These are phyloP conservation scores for Lithophane leautieri DNA, from an alignment of 2,888 invertebrate genomes.

Conservation along the genomic window DNA sequence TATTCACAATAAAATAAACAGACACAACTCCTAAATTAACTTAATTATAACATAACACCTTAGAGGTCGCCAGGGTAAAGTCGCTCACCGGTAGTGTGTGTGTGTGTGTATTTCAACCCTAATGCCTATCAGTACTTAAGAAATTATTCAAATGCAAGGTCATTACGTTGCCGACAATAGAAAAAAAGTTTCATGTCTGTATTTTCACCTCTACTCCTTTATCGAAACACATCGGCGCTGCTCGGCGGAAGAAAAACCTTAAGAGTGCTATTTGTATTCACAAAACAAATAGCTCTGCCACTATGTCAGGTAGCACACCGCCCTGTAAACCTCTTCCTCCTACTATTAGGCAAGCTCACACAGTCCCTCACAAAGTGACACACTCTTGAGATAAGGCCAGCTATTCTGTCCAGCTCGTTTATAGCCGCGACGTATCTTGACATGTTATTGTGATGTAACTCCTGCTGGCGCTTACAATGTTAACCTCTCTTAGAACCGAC, in stretches of 20 bases:
- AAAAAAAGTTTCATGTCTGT: background rate
- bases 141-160: background rate
- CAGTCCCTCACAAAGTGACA: conserved; percentile 41
- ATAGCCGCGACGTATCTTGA: conserved; percentile 1
- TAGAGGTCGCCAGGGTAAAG: no score
- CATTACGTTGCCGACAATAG: background rate
- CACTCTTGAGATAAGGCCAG: conserved; percentile 9
- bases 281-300: background rate
- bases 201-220: no score
- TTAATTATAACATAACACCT: no score
- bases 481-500: background rate
- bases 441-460: conserved; percentile 44
- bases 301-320: background rate
- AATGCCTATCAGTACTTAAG: no score
- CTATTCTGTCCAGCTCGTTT: conserved; percentile 23
- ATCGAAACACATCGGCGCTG: background rate
- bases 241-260: background rate
- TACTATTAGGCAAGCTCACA: conserved; percentile 9
- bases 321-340: background rate
- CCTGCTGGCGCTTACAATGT: conserved; percentile 29
- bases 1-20: no score
- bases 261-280: no score
- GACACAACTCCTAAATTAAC: no score
- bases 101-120: no score
- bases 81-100: no score